Conservation (phyloP, 2,797 vertebrate genomes). For the Setipinna tenuifilis region DNA sequence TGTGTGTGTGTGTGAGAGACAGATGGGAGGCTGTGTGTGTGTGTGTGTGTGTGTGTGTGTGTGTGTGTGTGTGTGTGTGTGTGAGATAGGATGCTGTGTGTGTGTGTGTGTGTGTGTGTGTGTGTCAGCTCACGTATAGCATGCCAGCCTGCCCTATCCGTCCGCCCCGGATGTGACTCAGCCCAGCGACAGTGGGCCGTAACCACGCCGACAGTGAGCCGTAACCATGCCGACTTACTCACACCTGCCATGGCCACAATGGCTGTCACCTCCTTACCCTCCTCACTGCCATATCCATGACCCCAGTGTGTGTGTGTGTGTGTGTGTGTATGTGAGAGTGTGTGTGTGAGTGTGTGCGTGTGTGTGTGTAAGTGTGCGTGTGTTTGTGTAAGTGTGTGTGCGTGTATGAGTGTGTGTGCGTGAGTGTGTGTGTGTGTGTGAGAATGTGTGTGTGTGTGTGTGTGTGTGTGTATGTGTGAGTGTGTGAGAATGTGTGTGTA, state of each 20-base stretch:
- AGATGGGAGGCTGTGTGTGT: neutral
- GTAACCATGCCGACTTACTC: too few species aligned
- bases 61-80: neutral
- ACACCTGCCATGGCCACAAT: too few species aligned
- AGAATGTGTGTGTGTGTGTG: constrained; percentile 34
- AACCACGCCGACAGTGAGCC: too few species aligned
- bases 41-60: neutral
- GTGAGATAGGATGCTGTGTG: too few species aligned
- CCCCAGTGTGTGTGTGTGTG: constrained; percentile 32
- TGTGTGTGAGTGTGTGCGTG: constrained; percentile 21
- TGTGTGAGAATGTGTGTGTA: neutral
- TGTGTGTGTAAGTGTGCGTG: neutral
- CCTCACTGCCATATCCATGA: too few species aligned
- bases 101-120: neutral
- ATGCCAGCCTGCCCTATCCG: neutral
- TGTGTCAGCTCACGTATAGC: neutral
- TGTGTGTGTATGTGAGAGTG: constrained; percentile 28
- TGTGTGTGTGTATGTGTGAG: constrained; percentile 26
- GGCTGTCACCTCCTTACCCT: too few species aligned
- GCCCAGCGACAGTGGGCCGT: too few species aligned
- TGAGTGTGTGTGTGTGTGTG: constrained; percentile 30
- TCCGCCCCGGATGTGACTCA: neutral
- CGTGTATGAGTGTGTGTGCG: constrained; percentile 28
- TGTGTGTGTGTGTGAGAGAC: neutral
- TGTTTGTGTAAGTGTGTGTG: neutral